These are phyloP conservation scores for Spinibarbus caldwelli DNA, from an alignment of 2,797 vertebrate genomes.

Conservation along the genomic window DNA sequence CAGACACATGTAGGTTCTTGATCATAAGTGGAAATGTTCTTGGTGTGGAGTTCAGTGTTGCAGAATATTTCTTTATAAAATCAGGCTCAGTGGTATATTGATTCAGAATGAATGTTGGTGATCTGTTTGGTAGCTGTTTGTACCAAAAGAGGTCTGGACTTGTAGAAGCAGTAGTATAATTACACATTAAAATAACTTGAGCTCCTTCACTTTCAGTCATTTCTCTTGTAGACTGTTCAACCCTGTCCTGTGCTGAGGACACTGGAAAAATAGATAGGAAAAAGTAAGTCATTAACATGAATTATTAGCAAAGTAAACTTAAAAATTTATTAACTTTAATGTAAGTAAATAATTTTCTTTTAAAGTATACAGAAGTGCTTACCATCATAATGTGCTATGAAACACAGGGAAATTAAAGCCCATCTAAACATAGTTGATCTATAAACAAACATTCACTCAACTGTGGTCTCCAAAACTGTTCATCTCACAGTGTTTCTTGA, in stretches of 20 bases:
- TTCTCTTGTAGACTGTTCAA: background rate
- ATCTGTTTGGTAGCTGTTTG: conserved; percentile 9
- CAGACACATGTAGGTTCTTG: too few species aligned
- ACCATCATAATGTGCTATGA: background rate
- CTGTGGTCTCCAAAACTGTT: background rate
- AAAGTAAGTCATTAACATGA: background rate
- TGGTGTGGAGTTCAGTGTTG: background rate
- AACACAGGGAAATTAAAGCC: background rate
- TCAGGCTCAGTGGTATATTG: background rate
- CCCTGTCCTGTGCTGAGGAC: background rate
- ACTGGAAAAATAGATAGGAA: background rate
- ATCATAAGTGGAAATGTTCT: background rate
- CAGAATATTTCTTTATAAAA: background rate
- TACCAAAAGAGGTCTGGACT: conserved; percentile 17
- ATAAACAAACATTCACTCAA: background rate
- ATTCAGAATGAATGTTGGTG: conserved; percentile 9
- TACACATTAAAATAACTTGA: background rate
- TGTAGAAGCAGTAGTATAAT: background rate
- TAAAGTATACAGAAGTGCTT: background rate
- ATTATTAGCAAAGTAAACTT: background rate
- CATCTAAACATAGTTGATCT: background rate
- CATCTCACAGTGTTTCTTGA: background rate
- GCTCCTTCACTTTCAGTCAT: background rate
- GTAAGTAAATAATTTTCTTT: too few species aligned
- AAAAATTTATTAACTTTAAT: background rate